A percentile compares a stretch with the other conserved stretches of the same genome.
These are phyloP conservation scores for Drosophila sproati DNA, from an alignment of 1,140 invertebrate species.

Conservation along the genomic window DNA sequence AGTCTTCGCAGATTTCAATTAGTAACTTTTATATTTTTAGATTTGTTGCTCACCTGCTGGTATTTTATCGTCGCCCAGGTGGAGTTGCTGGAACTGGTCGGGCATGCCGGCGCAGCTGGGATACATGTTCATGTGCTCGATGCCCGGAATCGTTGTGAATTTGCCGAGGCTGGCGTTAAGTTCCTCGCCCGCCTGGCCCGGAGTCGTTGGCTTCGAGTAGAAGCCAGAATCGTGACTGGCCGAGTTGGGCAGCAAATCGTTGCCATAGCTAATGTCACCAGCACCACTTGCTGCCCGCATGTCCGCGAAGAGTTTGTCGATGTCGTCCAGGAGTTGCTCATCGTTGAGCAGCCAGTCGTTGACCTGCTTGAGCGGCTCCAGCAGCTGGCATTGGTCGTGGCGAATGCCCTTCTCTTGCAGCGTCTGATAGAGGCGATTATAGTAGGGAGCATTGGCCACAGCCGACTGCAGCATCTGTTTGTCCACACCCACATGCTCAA, in stretches of 20 bases:
- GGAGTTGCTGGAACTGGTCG: conserved; percentile 71
- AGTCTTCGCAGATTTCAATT: too few relatives aligned
- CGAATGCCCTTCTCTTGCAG: conserved; percentile 86
- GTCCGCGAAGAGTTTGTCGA: conserved; percentile 86
- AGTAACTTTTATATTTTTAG: not conserved
- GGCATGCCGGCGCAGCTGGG: conserved; percentile 60
- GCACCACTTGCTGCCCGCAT: conserved; percentile 65
- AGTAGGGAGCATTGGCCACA: conserved; percentile 86
- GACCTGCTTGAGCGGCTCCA: conserved; percentile 86
- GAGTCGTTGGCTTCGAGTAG: conserved; percentile 79
- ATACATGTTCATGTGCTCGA: conserved; percentile 83
- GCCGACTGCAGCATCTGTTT: conserved; percentile 86
- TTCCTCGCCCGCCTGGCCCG: conserved; percentile 55
- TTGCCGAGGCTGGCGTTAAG: conserved; percentile 59
- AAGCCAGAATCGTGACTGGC: conserved; percentile 81
- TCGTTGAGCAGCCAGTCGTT: conserved; percentile 86
- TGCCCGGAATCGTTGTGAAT: conserved; percentile 72
- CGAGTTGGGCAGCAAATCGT: conserved; percentile 55
- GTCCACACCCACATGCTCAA: conserved; percentile 86
- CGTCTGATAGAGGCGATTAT: conserved; percentile 86
- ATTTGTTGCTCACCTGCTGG: conserved; percentile 26
- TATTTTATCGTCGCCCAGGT: conserved; percentile 39
- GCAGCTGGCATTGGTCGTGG: conserved; percentile 85
- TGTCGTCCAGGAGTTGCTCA: conserved; percentile 86
- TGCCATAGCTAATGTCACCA: conserved; percentile 56